Conservation (phyloP, 2,888 invertebrate genomes). For the Drosophila cognata region DNA sequence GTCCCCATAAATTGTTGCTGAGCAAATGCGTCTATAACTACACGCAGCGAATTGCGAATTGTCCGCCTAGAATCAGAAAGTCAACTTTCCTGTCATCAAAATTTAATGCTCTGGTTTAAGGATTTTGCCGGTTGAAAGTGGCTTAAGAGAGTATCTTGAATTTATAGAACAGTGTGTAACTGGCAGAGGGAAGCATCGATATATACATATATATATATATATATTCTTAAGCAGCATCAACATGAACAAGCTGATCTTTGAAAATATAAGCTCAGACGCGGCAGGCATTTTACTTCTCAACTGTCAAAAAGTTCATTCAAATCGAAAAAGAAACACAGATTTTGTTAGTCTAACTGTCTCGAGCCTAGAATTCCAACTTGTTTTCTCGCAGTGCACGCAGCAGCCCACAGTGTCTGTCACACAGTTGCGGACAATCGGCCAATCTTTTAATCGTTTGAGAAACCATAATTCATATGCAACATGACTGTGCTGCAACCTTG, state of each 20-base stretch:
- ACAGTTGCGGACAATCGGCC: slow-evolving; percentile 40
- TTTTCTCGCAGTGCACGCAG: slow-evolving; percentile 4
- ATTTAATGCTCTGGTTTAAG: neutral
- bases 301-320: neutral
- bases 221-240: too few relatives aligned
- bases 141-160: neutral
- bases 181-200: neutral
- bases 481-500: slow-evolving; percentile 56
- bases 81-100: neutral
- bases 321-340: fast-evolving
- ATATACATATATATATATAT: neutral
- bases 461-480: slow-evolving; percentile 62
- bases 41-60: neutral
- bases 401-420: slow-evolving; percentile 30
- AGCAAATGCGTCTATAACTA: neutral
- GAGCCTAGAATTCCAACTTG: fast-evolving
- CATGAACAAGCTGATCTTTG: neutral
- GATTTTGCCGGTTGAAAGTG: neutral
- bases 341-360: neutral
- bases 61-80: neutral
- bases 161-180: neutral
- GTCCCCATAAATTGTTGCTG: slow-evolving; percentile 49
- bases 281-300: neutral
- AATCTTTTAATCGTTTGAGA: slow-evolving; percentile 48
- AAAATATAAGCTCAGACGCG: neutral